Conservation (phyloP, 2,797 vertebrate genomes). For the Scyliorhinus canicula region DNA sequence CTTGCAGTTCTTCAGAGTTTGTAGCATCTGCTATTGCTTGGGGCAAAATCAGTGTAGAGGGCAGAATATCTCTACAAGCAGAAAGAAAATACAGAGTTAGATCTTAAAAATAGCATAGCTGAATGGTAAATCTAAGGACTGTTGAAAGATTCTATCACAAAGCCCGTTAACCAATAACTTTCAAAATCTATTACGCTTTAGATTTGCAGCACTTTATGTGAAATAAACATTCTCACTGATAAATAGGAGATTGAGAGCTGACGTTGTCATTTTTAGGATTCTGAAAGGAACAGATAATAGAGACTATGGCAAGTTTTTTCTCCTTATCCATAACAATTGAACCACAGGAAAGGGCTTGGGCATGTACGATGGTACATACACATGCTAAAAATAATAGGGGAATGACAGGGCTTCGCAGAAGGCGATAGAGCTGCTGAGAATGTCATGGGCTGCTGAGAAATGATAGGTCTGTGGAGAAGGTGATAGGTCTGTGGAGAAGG, state of each 20-base stretch:
- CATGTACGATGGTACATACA: neutral
- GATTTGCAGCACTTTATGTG: neutral
- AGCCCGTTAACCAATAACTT: neutral
- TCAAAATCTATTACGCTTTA: neutral
- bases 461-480: no score
- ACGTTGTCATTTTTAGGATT: neutral
- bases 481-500: no score
- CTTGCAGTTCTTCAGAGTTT: slow-evolving; percentile 74
- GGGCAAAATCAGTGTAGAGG: slow-evolving; percentile 74
- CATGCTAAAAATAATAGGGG: neutral
- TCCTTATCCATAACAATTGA: neutral
- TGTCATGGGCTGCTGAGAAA: no score
- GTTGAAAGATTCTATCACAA: neutral
- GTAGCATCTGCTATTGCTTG: slow-evolving; percentile 69
- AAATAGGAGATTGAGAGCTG: neutral
- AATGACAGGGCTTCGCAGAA: no score
- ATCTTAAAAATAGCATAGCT: neutral
- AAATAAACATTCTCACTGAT: neutral
- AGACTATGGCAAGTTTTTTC: neutral
- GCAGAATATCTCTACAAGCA: slow-evolving; percentile 76
- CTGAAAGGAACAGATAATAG: no score
- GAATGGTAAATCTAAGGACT: no score
- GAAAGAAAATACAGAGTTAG: slow-evolving; percentile 40
- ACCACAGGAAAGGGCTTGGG: neutral
- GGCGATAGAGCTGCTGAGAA: no score